Percentiles rank a stretch among this genome's conserved stretches.
phyloP scores from a whole-genome alignment of 2,113 vertebrate genomes.

The Eonycteris spelaea region DNA sequence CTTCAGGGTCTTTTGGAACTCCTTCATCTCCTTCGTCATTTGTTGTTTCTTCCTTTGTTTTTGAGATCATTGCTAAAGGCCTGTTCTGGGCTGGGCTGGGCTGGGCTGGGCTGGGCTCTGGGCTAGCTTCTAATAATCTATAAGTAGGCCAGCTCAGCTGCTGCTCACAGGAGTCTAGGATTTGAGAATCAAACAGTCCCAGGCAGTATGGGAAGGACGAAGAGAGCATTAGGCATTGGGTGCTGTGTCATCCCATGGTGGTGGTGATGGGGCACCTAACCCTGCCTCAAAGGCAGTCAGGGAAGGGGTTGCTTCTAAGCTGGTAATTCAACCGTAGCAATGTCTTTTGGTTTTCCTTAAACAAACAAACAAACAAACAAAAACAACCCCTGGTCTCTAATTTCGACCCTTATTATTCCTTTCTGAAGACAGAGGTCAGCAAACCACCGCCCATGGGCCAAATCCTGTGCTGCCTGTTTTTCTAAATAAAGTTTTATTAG shows the following conservation, averaged over 20 bases:
- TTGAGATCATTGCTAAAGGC: not conserved
- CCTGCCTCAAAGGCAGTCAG: not conserved
- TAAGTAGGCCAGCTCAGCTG: not conserved
- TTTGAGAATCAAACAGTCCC: not conserved
- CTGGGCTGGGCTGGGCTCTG: not conserved
- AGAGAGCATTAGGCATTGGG: not conserved
- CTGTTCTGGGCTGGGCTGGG: not conserved
- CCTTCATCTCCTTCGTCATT: not conserved
- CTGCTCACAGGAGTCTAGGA: not conserved
- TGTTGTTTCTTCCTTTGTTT: not conserved
- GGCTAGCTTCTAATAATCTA: not conserved
- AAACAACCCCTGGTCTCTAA: not conserved
- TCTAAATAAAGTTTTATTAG: slow-evolving; percentile 26
- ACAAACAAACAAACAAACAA: not conserved
- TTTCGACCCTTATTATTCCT: not conserved
- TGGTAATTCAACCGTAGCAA: not conserved
- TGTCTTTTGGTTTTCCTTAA: not conserved
- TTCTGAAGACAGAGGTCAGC: not conserved
- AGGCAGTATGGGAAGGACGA: not conserved
- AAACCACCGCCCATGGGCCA: not conserved
- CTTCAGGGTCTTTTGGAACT: not conserved
- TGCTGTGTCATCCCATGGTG: not conserved
- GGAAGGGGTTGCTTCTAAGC: not conserved
- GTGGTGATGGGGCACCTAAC: not conserved
- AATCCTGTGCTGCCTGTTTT: not conserved